phyloP scores from a whole-genome alignment of 2,888 invertebrate species.

The Eugnorisma glareosa region DNA sequence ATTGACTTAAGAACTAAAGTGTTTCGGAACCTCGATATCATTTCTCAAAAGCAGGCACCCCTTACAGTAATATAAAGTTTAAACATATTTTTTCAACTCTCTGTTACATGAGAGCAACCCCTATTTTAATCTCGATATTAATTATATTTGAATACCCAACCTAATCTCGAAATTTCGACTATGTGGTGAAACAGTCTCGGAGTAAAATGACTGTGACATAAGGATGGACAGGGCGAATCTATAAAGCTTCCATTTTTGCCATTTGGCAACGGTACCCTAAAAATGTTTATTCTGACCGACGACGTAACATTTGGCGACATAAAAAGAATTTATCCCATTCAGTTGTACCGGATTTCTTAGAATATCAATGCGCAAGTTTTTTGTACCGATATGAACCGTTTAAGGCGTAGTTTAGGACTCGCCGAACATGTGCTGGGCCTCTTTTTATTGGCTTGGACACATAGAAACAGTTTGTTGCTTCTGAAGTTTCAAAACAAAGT shows the following conservation, averaged over 20 bases:
- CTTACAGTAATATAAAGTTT: no score
- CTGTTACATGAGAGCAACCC: not conserved
- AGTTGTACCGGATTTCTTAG: constrained; percentile 42
- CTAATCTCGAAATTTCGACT: not conserved
- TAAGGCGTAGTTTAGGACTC: constrained; percentile 62
- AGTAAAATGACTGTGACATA: not conserved
- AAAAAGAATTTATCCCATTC: constrained; percentile 50
- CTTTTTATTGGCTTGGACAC: constrained; percentile 73
- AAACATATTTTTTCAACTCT: not conserved
- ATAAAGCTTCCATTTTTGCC: not conserved
- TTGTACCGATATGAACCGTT: constrained; percentile 37
- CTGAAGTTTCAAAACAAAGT: constrained; percentile 33
- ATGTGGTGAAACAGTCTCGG: not conserved
- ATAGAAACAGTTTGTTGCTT: constrained; percentile 60
- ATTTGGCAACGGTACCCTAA: not conserved
- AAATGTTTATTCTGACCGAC: constrained; percentile 7
- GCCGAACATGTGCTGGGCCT: constrained; percentile 49
- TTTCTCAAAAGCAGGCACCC: not conserved
- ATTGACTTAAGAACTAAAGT: not conserved
- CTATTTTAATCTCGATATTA: no score
- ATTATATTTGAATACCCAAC: not conserved
- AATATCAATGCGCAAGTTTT: constrained; percentile 50
- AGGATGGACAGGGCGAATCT: not conserved
- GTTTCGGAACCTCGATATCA: not conserved
- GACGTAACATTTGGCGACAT: constrained; percentile 35